Conservation (phyloP, 2,888 invertebrate species). For the Ommatoiulus sabulosus region DNA sequence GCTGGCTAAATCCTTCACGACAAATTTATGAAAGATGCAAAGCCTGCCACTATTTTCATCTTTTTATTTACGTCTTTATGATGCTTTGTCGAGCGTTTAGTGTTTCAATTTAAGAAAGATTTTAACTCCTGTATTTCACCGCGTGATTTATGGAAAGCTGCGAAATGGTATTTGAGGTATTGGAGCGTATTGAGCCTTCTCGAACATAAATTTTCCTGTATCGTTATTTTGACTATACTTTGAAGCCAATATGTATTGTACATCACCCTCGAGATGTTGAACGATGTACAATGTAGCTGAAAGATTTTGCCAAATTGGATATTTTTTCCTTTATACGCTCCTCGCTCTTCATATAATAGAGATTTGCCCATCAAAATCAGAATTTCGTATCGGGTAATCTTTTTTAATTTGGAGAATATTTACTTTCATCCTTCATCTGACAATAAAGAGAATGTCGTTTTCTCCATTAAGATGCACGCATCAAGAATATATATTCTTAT, state of each 20-base stretch:
- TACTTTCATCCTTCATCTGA: no score
- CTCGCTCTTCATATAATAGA: no score
- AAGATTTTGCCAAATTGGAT: no score
- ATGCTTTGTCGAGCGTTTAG: constrained; percentile 36
- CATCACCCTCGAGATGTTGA: no score
- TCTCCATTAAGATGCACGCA: no score
- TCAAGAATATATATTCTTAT: no score
- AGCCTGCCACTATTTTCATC: not conserved
- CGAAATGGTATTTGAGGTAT: constrained; percentile 9
- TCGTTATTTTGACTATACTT: not conserved
- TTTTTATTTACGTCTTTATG: constrained; percentile 43
- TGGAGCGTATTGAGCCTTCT: constrained; percentile 26
- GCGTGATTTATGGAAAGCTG: not conserved
- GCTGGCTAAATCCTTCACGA: not conserved
- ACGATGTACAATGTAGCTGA: no score
- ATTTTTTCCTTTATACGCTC: no score
- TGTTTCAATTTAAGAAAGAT: constrained; percentile 40
- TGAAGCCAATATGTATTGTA: not conserved
- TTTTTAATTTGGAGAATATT: no score
- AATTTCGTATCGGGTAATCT: no score
- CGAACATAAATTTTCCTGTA: not conserved
- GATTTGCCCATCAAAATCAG: no score
- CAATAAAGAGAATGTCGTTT: no score
- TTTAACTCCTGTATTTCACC: constrained; percentile 29
- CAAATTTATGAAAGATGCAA: constrained; percentile 8